A percentile compares a stretch with the other conserved stretches of the same genome.
These are phyloP conservation scores for Astropecten irregularis DNA, from an alignment of 53 echinoderm and acorn worm genomes.

Conservation along the genomic window DNA sequence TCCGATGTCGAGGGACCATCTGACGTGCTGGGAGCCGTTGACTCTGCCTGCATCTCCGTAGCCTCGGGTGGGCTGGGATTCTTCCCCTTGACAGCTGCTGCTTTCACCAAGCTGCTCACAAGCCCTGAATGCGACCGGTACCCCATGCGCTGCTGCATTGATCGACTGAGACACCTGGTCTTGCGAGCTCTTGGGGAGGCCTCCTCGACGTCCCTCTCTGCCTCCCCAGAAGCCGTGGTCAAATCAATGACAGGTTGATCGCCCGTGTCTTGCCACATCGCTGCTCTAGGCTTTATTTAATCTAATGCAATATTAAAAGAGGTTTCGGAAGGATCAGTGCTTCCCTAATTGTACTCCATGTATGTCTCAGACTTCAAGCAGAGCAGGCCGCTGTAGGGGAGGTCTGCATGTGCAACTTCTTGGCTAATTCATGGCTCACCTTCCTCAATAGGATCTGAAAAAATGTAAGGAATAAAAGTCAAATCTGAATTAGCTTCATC, in stretches of 20 bases:
- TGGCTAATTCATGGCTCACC: slow-evolving; percentile 19
- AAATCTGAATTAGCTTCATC: no score
- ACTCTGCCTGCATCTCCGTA: background rate
- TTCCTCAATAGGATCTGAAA: no score
- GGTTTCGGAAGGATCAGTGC: background rate
- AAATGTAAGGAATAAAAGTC: no score
- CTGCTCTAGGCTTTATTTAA: background rate
- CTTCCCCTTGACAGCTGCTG: background rate
- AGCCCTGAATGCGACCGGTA: background rate
- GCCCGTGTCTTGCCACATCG: background rate
- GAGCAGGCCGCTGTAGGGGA: slow-evolving; percentile 19
- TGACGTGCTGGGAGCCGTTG: background rate
- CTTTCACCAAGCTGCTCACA: background rate
- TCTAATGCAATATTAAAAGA: background rate
- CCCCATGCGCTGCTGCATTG: background rate
- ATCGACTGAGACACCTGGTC: background rate
- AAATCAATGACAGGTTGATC: slow-evolving; percentile 46
- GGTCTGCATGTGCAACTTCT: slow-evolving; percentile 35
- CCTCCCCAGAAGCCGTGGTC: background rate
- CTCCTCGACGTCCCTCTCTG: background rate
- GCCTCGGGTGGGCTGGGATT: background rate
- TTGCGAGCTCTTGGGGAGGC: no score
- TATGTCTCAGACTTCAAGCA: slow-evolving; percentile 1
- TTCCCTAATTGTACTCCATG: background rate
- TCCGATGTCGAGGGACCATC: background rate